phyloP scores from a whole-genome alignment of 2,888 invertebrate genomes.

The Odontothrips loti region DNA sequence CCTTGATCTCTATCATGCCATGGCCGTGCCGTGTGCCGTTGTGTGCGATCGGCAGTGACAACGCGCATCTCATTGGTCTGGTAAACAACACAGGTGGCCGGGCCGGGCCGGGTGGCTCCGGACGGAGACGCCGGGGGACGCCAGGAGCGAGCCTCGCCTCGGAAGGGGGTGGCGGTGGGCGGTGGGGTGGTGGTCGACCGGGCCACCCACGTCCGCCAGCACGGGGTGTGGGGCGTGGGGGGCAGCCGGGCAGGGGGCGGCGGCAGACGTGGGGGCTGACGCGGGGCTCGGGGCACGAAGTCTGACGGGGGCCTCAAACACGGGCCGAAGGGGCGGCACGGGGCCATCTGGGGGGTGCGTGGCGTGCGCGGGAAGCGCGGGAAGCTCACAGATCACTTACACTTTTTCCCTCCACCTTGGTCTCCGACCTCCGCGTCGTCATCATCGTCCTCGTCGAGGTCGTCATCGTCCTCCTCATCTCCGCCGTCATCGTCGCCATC shows the following conservation, averaged over 20 bases:
- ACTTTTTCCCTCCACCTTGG: not conserved
- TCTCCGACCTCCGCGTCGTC: slow-evolving; percentile 30
- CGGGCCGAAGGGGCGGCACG: not conserved
- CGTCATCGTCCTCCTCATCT: slow-evolving; percentile 35
- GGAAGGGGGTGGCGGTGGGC: not conserved
- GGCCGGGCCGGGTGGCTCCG: not conserved
- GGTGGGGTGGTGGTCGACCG: not conserved
- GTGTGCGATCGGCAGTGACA: not conserved
- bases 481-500: not conserved
- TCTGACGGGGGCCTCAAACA: not conserved
- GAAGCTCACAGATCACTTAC: not conserved
- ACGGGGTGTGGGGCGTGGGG: not conserved
- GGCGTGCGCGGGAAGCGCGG: not conserved
- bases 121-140: not conserved
- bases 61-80: not conserved
- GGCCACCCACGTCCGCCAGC: not conserved
- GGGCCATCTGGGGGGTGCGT: not conserved
- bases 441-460: slow-evolving; percentile 35
- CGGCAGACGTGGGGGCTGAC: not conserved
- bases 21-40: not conserved
- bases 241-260: not conserved
- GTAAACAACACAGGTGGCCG: not conserved
- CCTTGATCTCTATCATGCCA: not conserved
- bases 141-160: not conserved
- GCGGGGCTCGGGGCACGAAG: not conserved